Conservation (phyloP, 2,888 invertebrate species). For the Teinopalpus imperialis region DNA sequence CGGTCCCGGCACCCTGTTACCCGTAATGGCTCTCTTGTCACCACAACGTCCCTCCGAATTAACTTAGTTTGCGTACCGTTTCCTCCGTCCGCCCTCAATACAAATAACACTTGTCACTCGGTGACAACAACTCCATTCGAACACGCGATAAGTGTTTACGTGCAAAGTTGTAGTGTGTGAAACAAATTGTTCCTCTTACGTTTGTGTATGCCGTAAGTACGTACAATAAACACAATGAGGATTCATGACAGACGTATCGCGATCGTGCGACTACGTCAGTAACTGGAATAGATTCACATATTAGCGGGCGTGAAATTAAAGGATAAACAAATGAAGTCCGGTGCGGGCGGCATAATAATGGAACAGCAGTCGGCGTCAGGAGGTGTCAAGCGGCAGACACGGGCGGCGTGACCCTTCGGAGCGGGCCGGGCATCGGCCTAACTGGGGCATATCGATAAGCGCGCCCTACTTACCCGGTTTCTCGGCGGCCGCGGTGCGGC, state of each 20-base stretch:
- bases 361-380: slow-evolving; percentile 72
- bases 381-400: slow-evolving; percentile 77
- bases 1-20: slow-evolving; percentile 36
- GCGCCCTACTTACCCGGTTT: slow-evolving; percentile 72
- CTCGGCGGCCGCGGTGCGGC: slow-evolving; percentile 34
- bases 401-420: slow-evolving; percentile 67
- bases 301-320: slow-evolving; percentile 72
- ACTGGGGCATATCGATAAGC: slow-evolving; percentile 78
- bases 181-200: slow-evolving; percentile 1
- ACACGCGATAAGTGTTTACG: slow-evolving; percentile 23
- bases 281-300: slow-evolving; percentile 75
- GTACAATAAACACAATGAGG: slow-evolving; percentile 61
- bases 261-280: slow-evolving; percentile 68
- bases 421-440: slow-evolving; percentile 51
- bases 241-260: slow-evolving; percentile 65
- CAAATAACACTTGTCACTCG: slow-evolving; percentile 48
- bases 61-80: slow-evolving; percentile 70
- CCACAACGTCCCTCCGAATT: slow-evolving; percentile 56
- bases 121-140: slow-evolving; percentile 13
- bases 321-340: slow-evolving; percentile 79
- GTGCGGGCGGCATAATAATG: slow-evolving; percentile 70
- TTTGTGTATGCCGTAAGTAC: slow-evolving; percentile 39
- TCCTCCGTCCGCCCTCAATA: slow-evolving; percentile 43
- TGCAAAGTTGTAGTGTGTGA: slow-evolving; percentile 4
- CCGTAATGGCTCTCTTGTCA: slow-evolving; percentile 33